Conservation (phyloP, 2,888 invertebrate species). For the Germaria angustata region DNA sequence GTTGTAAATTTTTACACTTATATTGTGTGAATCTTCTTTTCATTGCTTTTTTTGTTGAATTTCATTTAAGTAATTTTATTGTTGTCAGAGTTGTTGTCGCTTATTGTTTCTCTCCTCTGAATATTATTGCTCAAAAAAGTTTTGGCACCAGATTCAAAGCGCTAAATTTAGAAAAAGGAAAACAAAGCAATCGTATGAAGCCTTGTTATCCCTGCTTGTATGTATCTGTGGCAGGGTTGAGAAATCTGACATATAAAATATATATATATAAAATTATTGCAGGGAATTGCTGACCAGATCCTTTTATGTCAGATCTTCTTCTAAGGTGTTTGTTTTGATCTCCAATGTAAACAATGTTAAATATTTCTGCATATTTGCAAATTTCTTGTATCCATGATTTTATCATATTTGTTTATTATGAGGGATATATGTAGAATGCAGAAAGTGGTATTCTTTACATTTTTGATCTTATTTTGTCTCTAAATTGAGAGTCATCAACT, state of each 20-base stretch:
- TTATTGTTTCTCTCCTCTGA: conserved; percentile 34
- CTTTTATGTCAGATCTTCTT: too few species aligned
- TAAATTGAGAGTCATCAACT: conserved; percentile 56
- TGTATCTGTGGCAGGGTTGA: conserved; percentile 2
- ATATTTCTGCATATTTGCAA: background rate
- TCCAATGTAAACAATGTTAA: too few species aligned
- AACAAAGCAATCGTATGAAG: conserved; percentile 53
- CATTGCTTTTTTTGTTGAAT: conserved; percentile 25
- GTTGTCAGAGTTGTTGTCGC: conserved; percentile 39
- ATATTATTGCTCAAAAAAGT: conserved; percentile 37
- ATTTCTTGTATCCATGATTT: conserved; percentile 22
- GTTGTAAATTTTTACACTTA: conserved; percentile 60
- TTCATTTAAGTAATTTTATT: conserved; percentile 55
- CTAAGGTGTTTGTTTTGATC: too few species aligned
- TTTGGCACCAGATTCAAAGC: conserved; percentile 55
- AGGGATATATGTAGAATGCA: background rate
- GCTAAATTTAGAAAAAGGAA: conserved; percentile 60
- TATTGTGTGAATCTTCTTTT: conserved; percentile 42
- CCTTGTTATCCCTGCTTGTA: background rate
- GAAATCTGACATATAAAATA: background rate
- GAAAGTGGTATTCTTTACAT: conserved; percentile 1
- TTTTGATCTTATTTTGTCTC: conserved; percentile 16
- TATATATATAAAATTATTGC: background rate
- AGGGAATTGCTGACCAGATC: too few species aligned
- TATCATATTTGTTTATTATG: background rate